These are phyloP conservation scores for Drosophila parabipectinata DNA, from an alignment of 1,140 invertebrate species.

Conservation along the genomic window DNA sequence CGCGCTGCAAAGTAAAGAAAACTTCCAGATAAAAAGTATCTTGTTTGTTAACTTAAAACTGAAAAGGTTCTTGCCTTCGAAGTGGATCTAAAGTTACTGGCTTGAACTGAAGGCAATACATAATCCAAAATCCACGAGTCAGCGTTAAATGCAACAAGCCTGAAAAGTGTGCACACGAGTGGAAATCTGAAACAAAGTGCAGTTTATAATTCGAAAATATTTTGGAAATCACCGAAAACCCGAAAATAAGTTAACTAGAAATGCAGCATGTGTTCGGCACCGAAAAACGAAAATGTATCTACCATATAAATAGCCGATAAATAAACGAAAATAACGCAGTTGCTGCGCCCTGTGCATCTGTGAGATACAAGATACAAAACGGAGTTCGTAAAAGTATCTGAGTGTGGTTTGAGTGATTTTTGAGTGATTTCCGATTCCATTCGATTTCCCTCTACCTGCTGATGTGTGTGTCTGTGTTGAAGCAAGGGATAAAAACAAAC, in stretches of 20 bases:
- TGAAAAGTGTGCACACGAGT: conserved; percentile 25
- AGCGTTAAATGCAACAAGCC: conserved; percentile 59
- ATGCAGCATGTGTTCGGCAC: conserved; percentile 35
- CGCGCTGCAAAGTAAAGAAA: conserved; percentile 34
- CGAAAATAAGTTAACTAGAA: not conserved
- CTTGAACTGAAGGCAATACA: conserved; percentile 30
- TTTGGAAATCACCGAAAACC: conserved; percentile 42
- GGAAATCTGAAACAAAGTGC: conserved; percentile 30
- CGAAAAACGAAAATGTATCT: conserved; percentile 46
- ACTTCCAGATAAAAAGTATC: conserved; percentile 71
- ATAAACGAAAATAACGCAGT: conserved; percentile 70
- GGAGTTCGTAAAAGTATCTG: conserved; percentile 77
- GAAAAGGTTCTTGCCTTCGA: conserved; percentile 76
- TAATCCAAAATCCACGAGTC: conserved; percentile 42
- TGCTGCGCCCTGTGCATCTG: conserved; percentile 62
- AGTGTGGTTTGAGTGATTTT: conserved; percentile 51
- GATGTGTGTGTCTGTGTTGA: conserved; percentile 41
- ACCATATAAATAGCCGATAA: conserved; percentile 67
- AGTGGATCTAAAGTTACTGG: conserved; percentile 68
- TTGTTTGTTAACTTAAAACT: conserved; percentile 65
- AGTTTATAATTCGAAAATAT: conserved; percentile 24
- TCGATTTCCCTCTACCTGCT: conserved; percentile 69
- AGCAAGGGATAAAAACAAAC: conserved; percentile 79
- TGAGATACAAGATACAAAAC: conserved; percentile 52
- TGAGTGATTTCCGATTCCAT: conserved; percentile 58